phyloP scores from a whole-genome alignment of 2,113 vertebrate genomes.

The Gallinago undulata region DNA sequence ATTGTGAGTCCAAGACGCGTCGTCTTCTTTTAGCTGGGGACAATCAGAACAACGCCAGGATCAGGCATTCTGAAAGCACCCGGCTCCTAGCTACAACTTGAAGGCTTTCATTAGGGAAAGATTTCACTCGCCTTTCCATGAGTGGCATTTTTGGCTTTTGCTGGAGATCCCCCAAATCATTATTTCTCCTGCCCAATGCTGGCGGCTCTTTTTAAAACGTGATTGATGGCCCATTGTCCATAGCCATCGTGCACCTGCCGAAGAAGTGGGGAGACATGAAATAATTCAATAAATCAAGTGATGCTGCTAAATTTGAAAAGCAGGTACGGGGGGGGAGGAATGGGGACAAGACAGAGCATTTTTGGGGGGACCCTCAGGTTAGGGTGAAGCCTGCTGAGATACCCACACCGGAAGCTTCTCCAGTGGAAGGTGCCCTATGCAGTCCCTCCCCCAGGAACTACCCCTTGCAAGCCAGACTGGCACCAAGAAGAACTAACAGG shows the following conservation, averaged over 20 bases:
- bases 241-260: neutral
- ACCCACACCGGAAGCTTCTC: neutral
- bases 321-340: neutral
- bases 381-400: neutral
- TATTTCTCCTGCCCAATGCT: neutral
- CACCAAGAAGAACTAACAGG: neutral
- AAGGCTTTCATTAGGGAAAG: neutral
- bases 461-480: neutral
- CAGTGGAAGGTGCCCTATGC: no score
- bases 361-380: neutral
- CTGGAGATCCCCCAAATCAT: neutral
- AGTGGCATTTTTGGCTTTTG: neutral
- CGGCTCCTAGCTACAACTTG: neutral
- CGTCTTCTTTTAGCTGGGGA: neutral
- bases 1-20: neutral
- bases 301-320: conserved; percentile 9
- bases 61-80: neutral
- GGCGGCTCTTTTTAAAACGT: neutral
- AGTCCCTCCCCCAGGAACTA: no score
- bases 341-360: neutral
- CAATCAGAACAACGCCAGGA: neutral
- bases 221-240: conserved; percentile 22
- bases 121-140: neutral
- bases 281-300: conserved; percentile 28
- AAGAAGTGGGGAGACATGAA: neutral